Evolutionary conservation across 1,140 invertebrate species (phyloP), one percentile per base, ranked within the genome.

Genomic region (Pseudomyrmex cubaensis): DNA sequence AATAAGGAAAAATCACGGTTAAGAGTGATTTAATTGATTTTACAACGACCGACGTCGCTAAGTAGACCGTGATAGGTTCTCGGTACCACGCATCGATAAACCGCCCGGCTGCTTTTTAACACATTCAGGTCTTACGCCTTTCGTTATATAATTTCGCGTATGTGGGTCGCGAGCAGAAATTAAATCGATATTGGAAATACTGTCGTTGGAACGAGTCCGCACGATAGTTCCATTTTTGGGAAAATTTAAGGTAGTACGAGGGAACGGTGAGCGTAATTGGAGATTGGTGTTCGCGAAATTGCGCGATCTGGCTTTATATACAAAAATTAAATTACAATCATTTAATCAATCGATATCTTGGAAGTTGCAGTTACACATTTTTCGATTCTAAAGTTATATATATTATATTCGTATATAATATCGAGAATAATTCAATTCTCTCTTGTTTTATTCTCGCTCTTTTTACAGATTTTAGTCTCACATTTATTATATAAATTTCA

Each of bases 41-140:
- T 80, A 80, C 76, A 80, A 78, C 76, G 76, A 48, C 17, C 76
- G 76, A 72, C 76, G 20, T 80, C 54, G 76, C n/a, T 80, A 80
- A 80, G 76, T 80, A 80, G 76, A 80, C 76, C 76, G 76, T 80
- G 76, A 70, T 80, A 80, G 20, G 83, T 82, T 76, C 59, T 89
- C 88, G 91, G 90, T 91, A 87, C 90, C 90, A 91, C 91, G 90
- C 91, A 92, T 91, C 90, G 88, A 87, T 84, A 90, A 35, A 89
- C 84, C 87, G 84, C 87, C 62, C 88, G 88, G 85, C 90, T 90
- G 87, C 87, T 90, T 90, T 82, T 85, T 85, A 85, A 72, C 50
- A 72, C 22, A 22, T 56, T 66, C 57, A 62, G 66, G 25, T 70
- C 77, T 82, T 73, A 57, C 66, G 70, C 66, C 46, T 77, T 67